These are phyloP conservation scores for Cremastinae sp. DNA, from an alignment of 2,888 invertebrate genomes.

Conservation along the genomic window DNA sequence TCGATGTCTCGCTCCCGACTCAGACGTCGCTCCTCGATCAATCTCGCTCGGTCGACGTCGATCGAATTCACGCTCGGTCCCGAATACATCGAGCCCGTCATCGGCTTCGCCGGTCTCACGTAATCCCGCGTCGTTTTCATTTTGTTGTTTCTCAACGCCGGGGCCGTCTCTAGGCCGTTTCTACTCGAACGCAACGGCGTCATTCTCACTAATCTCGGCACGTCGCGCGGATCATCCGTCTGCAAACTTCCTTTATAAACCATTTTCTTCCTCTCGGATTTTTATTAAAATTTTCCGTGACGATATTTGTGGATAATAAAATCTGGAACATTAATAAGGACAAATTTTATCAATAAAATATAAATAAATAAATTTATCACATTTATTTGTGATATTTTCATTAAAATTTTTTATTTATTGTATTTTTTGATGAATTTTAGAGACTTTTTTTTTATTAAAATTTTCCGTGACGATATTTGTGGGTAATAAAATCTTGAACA, in stretches of 20 bases:
- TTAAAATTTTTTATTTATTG: no score
- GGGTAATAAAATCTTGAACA: not conserved
- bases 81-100: slow-evolving; percentile 60
- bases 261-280: slow-evolving; percentile 66
- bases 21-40: slow-evolving; percentile 71
- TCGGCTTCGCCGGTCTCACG: slow-evolving; percentile 5
- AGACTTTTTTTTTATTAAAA: not conserved
- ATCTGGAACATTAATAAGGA: not conserved
- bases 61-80: slow-evolving; percentile 62
- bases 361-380: no score
- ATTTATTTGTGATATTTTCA: no score
- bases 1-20: slow-evolving; percentile 71
- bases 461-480: not conserved
- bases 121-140: slow-evolving; percentile 15
- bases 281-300: not conserved
- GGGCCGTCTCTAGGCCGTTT: not conserved
- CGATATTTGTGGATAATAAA: not conserved
- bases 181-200: slow-evolving; percentile 72
- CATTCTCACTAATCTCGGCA: slow-evolving; percentile 74
- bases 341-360: not conserved
- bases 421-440: no score
- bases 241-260: slow-evolving; percentile 75
- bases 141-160: no score
- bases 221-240: slow-evolving; percentile 75
- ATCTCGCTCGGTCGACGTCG: slow-evolving; percentile 67